A percentile compares a stretch with the other conserved stretches of the same genome.
Evolutionary conservation across 2,797 vertebrate genomes (phyloP).

Genomic region (Gephyroberyx darwinii): DNA sequence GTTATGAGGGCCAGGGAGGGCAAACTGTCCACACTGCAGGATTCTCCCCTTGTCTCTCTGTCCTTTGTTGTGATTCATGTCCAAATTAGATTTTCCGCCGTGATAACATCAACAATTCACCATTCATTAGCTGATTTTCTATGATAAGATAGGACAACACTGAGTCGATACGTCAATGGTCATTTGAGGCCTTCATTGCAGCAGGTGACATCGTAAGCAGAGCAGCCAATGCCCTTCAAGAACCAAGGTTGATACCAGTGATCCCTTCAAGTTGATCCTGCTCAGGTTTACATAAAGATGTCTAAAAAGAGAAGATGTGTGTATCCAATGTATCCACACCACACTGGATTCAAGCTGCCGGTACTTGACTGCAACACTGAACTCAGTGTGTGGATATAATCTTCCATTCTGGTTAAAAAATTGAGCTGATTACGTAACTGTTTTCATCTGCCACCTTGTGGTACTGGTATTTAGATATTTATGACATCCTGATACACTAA

Average conservation of each 20-base stretch:
- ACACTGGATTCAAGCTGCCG: too few species aligned
- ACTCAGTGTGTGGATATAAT: too few species aligned
- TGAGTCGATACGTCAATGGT: neutral
- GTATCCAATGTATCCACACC: too few species aligned
- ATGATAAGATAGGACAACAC: neutral
- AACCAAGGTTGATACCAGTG: neutral
- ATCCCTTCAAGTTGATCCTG: neutral
- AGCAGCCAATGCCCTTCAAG: neutral
- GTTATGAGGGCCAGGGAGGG: constrained; percentile 53
- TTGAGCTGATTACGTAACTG: too few species aligned
- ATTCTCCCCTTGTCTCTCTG: constrained; percentile 15
- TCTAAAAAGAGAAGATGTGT: neutral
- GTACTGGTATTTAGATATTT: too few species aligned
- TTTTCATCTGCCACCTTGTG: too few species aligned
- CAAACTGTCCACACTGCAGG: constrained; percentile 53
- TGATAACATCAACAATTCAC: constrained; percentile 6
- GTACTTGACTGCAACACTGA: too few species aligned
- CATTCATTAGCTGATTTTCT: neutral
- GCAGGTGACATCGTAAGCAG: too few species aligned
- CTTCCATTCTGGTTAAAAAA: too few species aligned
- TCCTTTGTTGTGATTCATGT: constrained; percentile 4
- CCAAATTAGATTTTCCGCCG: constrained; percentile 10
- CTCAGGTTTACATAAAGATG: neutral
- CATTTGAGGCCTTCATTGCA: neutral
- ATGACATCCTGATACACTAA: too few species aligned